Base-by-base conservation (phyloP, 2,113 vertebrate genomes). In the Pelusios castaneus region DNA sequence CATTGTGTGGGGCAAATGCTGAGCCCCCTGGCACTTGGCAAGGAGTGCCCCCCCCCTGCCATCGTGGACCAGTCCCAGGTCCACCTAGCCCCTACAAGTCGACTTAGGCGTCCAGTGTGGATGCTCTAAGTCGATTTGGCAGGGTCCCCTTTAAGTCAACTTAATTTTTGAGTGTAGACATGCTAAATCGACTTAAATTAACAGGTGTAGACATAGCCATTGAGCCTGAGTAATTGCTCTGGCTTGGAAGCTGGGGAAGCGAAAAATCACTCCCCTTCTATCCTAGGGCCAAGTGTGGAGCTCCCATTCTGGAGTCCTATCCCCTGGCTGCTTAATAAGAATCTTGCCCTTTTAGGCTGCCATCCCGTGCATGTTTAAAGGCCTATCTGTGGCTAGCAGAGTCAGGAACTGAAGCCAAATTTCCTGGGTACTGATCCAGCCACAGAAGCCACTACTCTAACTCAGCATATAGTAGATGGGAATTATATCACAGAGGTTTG, bases 381-480 rank as follows among this genome's bases (percentile, higher is more conserved):
- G 58, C 29, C 58, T 34, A 9, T 47, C 47, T 10, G 47, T 17
- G 34, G 34, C 31, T 67, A 21, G 16, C 34, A 21, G 63, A 67
- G 34, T 67, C 17, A 67, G 4, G 63, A 67, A 22, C 8, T 10
- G 63, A 21, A 21, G 21, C 55, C 63, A 38, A 19, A 21, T 67
- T 38, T n/a, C 19, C 63, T 67, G 63, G 16, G 34, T 22, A 17
- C n/a, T 49, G 10, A 5, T 90, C 56, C 70, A 34, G 34, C 11
- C 3, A 2, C 22, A 22, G 5, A 5, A 0, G 4, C n/a, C 43
- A 51, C 78, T 73, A 51, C 2, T 41, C 5, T 56, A 52, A 21
- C 17, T 12, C 34, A 80, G 3, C 6, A 7, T 21, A 17, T 0
- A 0, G 45, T 70, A 27, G 43, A 55, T 21, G 12, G 1, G 3